Evolutionary conservation across 2,113 vertebrate genomes (phyloP).

Genomic region (Actinemys pallida): DNA sequence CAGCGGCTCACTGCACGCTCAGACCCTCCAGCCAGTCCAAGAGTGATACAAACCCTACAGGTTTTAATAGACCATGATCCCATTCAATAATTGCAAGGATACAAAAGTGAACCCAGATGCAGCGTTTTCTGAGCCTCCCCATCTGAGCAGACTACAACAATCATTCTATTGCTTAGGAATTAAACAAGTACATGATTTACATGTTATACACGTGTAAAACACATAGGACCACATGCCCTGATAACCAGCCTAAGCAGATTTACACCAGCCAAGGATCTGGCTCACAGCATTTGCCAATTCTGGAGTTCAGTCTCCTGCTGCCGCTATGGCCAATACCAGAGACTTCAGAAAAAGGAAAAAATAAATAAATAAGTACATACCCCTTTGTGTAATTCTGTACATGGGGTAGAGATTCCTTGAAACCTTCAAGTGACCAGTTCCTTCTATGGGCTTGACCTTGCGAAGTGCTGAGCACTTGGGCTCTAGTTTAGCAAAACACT

Average conservation of each 20-base stretch:
- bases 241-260: neutral
- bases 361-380: neutral
- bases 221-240: neutral
- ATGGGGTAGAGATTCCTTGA: neutral
- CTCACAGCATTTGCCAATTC: neutral
- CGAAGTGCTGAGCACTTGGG: neutral
- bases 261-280: neutral
- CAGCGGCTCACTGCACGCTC: neutral
- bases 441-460: neutral
- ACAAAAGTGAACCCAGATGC: neutral
- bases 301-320: neutral
- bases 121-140: neutral
- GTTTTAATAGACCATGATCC: neutral
- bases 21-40: neutral
- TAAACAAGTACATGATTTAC: neutral
- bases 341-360: neutral
- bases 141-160: neutral
- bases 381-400: neutral
- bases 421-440: neutral
- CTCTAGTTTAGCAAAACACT: neutral
- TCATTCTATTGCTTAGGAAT: neutral
- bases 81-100: neutral
- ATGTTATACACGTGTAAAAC: neutral
- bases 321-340: accelerated
- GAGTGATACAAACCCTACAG: neutral